Conservation (phyloP, 2,888 invertebrate genomes). For the Drosophila kuntzei region DNA sequence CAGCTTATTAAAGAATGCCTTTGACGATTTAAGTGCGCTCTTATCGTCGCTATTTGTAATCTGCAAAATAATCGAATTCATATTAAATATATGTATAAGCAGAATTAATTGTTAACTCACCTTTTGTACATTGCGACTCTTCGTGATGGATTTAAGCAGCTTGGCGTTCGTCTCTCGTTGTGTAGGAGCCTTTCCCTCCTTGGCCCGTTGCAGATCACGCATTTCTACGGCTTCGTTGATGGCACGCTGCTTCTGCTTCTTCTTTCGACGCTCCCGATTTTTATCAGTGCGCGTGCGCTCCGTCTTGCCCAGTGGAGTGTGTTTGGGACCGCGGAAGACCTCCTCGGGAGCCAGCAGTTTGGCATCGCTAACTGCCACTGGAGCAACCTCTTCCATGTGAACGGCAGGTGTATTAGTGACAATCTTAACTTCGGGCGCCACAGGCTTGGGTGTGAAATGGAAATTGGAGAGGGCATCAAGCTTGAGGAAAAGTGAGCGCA, state of each 20-base stretch:
- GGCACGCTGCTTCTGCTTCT: slow-evolving; percentile 91
- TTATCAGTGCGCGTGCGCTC: slow-evolving; percentile 95
- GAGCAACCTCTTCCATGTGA: slow-evolving; percentile 97
- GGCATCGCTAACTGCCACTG: slow-evolving; percentile 94
- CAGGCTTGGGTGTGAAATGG: slow-evolving; percentile 96
- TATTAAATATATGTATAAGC: neutral
- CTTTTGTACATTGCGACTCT: slow-evolving; percentile 89
- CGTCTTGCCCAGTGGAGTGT: slow-evolving; percentile 88
- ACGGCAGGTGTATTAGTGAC: slow-evolving; percentile 96
- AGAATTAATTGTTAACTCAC: slow-evolving; percentile 78
- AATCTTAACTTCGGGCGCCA: slow-evolving; percentile 94
- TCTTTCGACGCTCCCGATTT: slow-evolving; percentile 94
- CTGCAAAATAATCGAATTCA: slow-evolving; percentile 50
- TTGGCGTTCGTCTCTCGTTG: slow-evolving; percentile 87
- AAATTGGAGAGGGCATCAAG: slow-evolving; percentile 97
- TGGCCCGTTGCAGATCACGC: slow-evolving; percentile 86
- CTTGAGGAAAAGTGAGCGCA: slow-evolving; percentile 92
- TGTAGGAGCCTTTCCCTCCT: slow-evolving; percentile 86
- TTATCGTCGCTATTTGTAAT: slow-evolving; percentile 83
- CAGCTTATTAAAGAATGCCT: slow-evolving; percentile 93
- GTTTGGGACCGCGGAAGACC: slow-evolving; percentile 88
- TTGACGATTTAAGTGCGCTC: slow-evolving; percentile 89
- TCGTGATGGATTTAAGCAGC: slow-evolving; percentile 88
- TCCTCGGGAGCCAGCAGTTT: slow-evolving; percentile 96
- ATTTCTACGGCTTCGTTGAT: slow-evolving; percentile 86